These are phyloP conservation scores for Rhagophthalmus giganteus DNA, from an alignment of 2,888 invertebrate species.

Conservation along the genomic window DNA sequence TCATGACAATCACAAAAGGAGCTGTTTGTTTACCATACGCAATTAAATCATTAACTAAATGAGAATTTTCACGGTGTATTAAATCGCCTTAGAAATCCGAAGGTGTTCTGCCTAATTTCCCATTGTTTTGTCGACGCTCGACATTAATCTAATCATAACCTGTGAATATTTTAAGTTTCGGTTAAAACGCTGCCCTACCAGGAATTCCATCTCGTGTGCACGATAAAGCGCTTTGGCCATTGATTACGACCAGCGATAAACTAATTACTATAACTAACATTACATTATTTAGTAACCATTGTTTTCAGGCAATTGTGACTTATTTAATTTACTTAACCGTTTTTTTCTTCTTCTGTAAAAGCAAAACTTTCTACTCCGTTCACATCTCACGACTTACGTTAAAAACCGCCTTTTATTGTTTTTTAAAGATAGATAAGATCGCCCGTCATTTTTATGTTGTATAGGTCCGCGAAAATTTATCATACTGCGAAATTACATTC, in stretches of 20 bases:
- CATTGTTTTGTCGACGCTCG: constrained; percentile 26
- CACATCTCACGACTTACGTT: neutral
- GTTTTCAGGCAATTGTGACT: constrained; percentile 10
- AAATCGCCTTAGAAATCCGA: constrained; percentile 25
- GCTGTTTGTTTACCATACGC: constrained; percentile 36
- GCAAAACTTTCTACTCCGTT: neutral
- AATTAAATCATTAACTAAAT: constrained; percentile 49
- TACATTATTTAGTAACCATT: constrained; percentile 15
- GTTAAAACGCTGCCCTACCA: neutral
- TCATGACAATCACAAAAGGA: constrained; percentile 40
- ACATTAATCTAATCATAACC: constrained; percentile 27
- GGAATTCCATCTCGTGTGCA: neutral
- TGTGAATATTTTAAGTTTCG: constrained; percentile 15
- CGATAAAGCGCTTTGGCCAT: constrained; percentile 6
- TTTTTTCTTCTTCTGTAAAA: constrained; percentile 3
- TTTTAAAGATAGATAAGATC: neutral
- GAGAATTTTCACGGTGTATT: constrained; percentile 43
- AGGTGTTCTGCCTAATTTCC: constrained; percentile 28
- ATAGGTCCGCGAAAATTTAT: no score
- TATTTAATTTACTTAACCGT: constrained; percentile 13
- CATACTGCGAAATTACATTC: no score
- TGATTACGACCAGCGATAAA: constrained; percentile 15
- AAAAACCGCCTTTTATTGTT: neutral
- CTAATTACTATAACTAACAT: constrained; percentile 21
- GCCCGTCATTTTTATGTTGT: no score